Evolutionary conservation across 1,140 invertebrate species (phyloP), one percentile per base, ranked within the genome.

Genomic region (Drosophila neocordata): DNA sequence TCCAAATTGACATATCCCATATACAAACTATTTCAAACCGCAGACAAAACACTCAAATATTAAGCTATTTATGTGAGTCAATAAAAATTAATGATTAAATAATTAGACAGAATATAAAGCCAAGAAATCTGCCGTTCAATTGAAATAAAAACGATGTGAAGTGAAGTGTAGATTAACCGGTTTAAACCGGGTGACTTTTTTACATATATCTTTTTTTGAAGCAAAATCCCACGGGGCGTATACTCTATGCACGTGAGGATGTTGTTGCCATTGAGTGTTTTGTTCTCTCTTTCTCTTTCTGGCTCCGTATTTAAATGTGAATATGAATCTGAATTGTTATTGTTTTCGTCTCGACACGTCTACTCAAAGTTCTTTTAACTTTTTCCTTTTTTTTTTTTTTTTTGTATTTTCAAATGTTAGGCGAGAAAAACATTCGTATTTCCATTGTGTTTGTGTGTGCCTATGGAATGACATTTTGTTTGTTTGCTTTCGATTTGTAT

Each of bases 221-320:
- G 18, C 7, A 48, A 11, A 18, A 48, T 8, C 41, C 41, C 41
- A 48, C 0, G 41, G 41, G 41, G 15, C 61, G 55, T 74, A 76
- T 72, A 84, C 72, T 71, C 61, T 52, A 66, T 79, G 24, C 80
- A 79, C 80, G 81, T 83, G 80, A 73, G 69, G 56, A 60, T 73
- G 44, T 44, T 81, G 37, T 62, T 60, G 41, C 44, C 64, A 66
- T 73, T 77, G 62, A 67, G 65, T 65, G 70, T 38, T 67, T 74
- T 70, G 37, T 61, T 34, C 59, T 71, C 44, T 51, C 57, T 48
- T 15, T 9, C 2, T 18, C 41, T 44, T 8, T 44, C 15, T 20
- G 13, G 4, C 1, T 48, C 6, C 41, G 15, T 11, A 48, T 48
- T 3, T 11, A 2, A 48, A 48, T 48, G 27, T 35, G 53, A 41